These are phyloP conservation scores for Centropus bengalensis DNA, from an alignment of 2,113 vertebrate genomes.

Conservation along the genomic window DNA sequence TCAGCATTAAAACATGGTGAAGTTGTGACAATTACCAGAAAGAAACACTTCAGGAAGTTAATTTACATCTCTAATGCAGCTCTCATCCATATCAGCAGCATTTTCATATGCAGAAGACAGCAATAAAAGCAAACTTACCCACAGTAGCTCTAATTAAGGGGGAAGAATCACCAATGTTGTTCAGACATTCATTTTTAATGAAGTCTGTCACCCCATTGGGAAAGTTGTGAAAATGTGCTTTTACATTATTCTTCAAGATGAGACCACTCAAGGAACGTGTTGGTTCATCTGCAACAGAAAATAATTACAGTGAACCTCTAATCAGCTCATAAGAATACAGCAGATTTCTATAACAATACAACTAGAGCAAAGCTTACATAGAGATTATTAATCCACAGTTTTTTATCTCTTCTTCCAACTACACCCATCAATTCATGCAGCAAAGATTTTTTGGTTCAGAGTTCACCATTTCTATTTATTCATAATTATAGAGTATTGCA, in stretches of 20 bases:
- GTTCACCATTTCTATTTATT: neutral
- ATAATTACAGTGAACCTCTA: neutral
- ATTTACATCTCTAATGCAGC: neutral
- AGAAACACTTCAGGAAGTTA: neutral
- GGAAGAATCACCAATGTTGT: slow-evolving; percentile 95
- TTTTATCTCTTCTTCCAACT: neutral
- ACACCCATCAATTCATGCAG: neutral
- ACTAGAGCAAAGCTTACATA: neutral
- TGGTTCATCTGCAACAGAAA: slow-evolving; percentile 88
- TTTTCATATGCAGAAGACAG: neutral
- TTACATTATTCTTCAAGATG: slow-evolving; percentile 97
- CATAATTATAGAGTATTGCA: neutral
- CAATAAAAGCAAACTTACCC: slow-evolving; percentile 79
- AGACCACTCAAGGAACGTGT: slow-evolving; percentile 96
- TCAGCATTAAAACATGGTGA: neutral
- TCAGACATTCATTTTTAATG: slow-evolving; percentile 95
- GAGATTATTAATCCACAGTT: neutral
- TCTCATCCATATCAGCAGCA: neutral
- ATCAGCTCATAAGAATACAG: neutral
- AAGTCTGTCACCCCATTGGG: slow-evolving; percentile 94
- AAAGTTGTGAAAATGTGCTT: slow-evolving; percentile 97
- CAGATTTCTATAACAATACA: neutral
- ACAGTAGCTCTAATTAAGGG: slow-evolving; percentile 96
- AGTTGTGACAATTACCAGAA: neutral
- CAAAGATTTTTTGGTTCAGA: neutral